Evolutionary conservation across 2,113 vertebrate genomes (phyloP), one percentile per base, ranked within the genome.

Genomic region (Lepisosteus oculatus): DNA sequence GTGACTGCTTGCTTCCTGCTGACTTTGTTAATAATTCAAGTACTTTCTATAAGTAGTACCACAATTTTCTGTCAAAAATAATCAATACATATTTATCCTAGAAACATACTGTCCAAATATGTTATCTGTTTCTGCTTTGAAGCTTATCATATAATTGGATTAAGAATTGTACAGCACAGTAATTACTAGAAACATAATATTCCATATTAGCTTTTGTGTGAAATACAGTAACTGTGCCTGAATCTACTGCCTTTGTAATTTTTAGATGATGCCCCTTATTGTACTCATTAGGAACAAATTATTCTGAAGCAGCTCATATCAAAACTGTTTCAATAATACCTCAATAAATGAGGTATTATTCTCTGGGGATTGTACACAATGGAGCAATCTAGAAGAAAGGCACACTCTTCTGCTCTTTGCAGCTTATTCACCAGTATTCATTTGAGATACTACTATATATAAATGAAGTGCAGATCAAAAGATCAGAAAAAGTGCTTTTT

Each of bases 351-450:
- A 72, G 61, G 29, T 77, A 13, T 0, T 2, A 2, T 73, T 86
- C 88, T 80, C 85, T 42, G 17, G 90, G 83, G 86, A 84, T 67
- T 55, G 67, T 61, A 69, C 80, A 75, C 80, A 77, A 63, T 77
- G 73, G 55, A 76, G 64, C 73, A 77, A 73, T 81, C 76, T 84
- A 79, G 45, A 55, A 75, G 65, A 72, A 78, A 81, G 83, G 81
- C 70, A 62, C 72, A 78, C 74, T 81, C 78, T 68, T 65, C 73
- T 82, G 80, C 79, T 81, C 79, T 80, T 81, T 81, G 79, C 82
- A 73, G 82, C 80, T 78, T 81, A 80, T 81, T 80, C 81, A 78
- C 81, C 83, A 72, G 80, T 85, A 84, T 88, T 90, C 86, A 91
- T 87, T 29, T 29, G 29, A 29, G 1, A 29, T 29, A 29, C 29